These are phyloP conservation scores for Pseudomyrmex gracilis DNA, from an alignment of 1,140 invertebrate genomes.

Conservation along the genomic window DNA sequence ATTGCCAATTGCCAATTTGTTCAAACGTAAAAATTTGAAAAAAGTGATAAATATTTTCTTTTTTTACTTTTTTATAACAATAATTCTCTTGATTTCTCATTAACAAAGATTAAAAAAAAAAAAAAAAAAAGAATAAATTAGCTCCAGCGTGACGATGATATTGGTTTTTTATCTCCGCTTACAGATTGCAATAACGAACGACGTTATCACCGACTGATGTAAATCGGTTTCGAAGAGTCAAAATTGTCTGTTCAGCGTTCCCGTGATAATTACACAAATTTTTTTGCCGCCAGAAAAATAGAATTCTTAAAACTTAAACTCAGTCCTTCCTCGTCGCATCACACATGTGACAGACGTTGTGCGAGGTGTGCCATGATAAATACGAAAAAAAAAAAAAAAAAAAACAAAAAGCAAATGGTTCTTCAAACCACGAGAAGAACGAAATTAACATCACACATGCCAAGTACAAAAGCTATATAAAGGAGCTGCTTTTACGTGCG, in stretches of 20 bases:
- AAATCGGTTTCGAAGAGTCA: constrained; percentile 20
- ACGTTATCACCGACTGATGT: background rate
- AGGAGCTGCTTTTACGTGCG: too few species aligned
- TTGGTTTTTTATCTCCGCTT: too few species aligned
- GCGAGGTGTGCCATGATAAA: constrained; percentile 27
- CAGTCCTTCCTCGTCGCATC: constrained; percentile 60
- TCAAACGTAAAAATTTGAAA: background rate
- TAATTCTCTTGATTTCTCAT: too few species aligned
- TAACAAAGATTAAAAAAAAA: too few species aligned
- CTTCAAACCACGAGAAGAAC: background rate
- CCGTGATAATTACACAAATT: constrained; percentile 70
- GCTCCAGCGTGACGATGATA: too few species aligned
- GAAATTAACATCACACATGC: background rate
- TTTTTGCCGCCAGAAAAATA: constrained; percentile 82
- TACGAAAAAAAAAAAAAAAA: background rate
- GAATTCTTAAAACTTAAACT: constrained; percentile 85
- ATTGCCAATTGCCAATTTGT: too few species aligned
- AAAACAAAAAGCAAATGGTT: background rate
- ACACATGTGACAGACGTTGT: background rate
- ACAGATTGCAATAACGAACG: constrained; percentile 1
- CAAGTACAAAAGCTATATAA: background rate
- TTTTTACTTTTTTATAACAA: too few species aligned
- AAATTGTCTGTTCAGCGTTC: constrained; percentile 42
- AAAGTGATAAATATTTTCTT: background rate
- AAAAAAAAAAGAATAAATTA: too few species aligned